Evolutionary conservation across 2,113 vertebrate genomes (phyloP), one percentile per base, ranked within the genome.

Genomic region (Galbula dea): DNA sequence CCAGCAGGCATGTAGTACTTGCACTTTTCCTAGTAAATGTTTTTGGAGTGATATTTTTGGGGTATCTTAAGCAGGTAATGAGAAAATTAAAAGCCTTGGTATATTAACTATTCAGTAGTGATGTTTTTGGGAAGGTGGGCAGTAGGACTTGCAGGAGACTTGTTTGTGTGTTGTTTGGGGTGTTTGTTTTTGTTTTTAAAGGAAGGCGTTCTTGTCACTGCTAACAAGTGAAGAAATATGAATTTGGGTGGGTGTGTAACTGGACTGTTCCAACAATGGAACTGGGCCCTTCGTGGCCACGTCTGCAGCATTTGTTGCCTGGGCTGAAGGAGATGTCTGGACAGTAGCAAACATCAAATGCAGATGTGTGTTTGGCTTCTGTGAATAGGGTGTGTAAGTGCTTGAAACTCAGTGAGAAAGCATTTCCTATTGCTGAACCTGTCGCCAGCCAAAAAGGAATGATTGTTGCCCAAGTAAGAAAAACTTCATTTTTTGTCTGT

Each of bases 291-390:
- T 75, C 1, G 3, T 45, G 23, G 22, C 32, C 37, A 1, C 0
- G 3, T 13, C 24, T 77, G 46, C 41, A 19, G 27, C 11, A 9
- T 30, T 27, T 57, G 12, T 22, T 61, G 16, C 29, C 17, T 34
- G 36, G 11, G 16, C 36, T 76, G 45, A 14, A 68, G 59, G 63
- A 51, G 11, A 1, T 29, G 7, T 8, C 12, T 37, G 32, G 12
- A 26, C 9, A 7, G 10, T 15, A 11, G 20, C 3, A 2, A 27
- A 10, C 2, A 2, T 29, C n/a, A 17, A 0, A 0, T 54, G 32
- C 12, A 54, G 22, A 13, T 52, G 9, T 52, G 21, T 27, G 8
- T 20, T 26, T 27, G n/a, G 26, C 41, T 78, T 11, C 1, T 11
- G 16, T 52, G 72, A 29, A 10, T 13, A 43, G 36, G 14, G 8